Conservation (phyloP, 1,140 invertebrate species). For the Samia ricini region DNA sequence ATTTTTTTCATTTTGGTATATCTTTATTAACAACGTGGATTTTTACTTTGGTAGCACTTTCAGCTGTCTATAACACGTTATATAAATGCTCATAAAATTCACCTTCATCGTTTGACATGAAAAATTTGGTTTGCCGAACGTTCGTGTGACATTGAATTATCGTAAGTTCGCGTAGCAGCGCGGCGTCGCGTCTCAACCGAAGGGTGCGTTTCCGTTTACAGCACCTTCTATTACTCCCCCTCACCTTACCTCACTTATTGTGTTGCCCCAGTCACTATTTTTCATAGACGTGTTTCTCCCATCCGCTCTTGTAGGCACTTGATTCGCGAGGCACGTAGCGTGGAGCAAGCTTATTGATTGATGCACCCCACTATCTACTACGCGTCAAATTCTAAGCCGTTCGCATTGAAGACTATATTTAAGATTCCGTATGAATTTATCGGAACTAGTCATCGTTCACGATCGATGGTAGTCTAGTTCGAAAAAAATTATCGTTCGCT, state of each 20-base stretch:
- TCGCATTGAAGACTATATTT: slow-evolving; percentile 22
- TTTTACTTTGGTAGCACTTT: too few relatives aligned
- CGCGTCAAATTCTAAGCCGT: slow-evolving; percentile 36
- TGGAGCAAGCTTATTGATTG: slow-evolving; percentile 24
- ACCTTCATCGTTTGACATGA: slow-evolving; percentile 15
- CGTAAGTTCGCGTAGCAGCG: not conserved
- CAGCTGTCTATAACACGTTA: too few relatives aligned
- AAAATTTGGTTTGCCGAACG: slow-evolving; percentile 8
- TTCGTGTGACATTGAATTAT: slow-evolving; percentile 16
- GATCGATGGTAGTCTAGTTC: slow-evolving; percentile 63
- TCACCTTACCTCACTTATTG: slow-evolving; percentile 55
- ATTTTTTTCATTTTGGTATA: too few relatives aligned
- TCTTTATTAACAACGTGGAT: too few relatives aligned
- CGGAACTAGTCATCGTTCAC: slow-evolving; percentile 35
- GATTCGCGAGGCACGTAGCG: slow-evolving; percentile 71
- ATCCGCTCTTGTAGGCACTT: slow-evolving; percentile 68
- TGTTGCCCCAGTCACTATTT: slow-evolving; percentile 68
- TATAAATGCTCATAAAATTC: not conserved
- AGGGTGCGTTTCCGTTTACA: slow-evolving; percentile 64
- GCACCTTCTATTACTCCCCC: slow-evolving; percentile 50
- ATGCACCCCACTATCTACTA: slow-evolving; percentile 17
- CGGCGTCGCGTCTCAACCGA: slow-evolving; percentile 11
- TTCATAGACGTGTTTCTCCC: slow-evolving; percentile 67
- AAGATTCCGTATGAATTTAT: slow-evolving; percentile 13
- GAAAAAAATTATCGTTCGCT: slow-evolving; percentile 54